These are phyloP conservation scores for Lepidurus apus DNA, from an alignment of 1,140 invertebrate species.

Conservation along the genomic window DNA sequence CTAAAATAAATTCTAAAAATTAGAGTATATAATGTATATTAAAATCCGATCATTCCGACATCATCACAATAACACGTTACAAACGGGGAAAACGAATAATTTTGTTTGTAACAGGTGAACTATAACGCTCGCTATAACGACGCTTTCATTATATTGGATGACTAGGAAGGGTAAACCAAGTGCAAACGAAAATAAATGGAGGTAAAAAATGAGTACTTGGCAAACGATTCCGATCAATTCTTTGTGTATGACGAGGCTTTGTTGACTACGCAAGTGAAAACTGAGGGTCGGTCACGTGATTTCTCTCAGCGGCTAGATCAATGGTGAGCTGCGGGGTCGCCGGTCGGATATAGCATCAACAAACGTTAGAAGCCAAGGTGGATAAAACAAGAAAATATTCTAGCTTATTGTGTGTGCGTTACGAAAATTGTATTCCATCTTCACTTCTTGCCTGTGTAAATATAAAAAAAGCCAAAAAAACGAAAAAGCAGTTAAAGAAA, in stretches of 20 bases:
- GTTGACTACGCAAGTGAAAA: not conserved
- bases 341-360: conserved; percentile 6
- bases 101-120: too few relatives aligned
- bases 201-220: not conserved
- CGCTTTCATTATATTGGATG: too few relatives aligned
- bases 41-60: too few relatives aligned
- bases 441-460: not conserved
- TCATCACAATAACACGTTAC: too few relatives aligned
- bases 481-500: too few relatives aligned
- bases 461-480: too few relatives aligned
- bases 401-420: not conserved
- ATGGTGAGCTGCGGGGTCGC: not conserved
- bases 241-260: not conserved
- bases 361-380: not conserved
- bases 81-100: too few relatives aligned
- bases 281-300: not conserved
- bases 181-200: too few relatives aligned
- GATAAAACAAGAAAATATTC: not conserved
- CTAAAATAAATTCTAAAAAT: too few relatives aligned
- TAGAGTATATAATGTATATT: too few relatives aligned
- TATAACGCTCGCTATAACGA: too few relatives aligned
- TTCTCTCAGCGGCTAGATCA: not conserved
- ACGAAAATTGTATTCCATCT: not conserved
- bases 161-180: too few relatives aligned
- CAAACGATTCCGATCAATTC: not conserved